Conservation (phyloP, 2,113 vertebrate genomes). For the Oostethus manadensis region DNA sequence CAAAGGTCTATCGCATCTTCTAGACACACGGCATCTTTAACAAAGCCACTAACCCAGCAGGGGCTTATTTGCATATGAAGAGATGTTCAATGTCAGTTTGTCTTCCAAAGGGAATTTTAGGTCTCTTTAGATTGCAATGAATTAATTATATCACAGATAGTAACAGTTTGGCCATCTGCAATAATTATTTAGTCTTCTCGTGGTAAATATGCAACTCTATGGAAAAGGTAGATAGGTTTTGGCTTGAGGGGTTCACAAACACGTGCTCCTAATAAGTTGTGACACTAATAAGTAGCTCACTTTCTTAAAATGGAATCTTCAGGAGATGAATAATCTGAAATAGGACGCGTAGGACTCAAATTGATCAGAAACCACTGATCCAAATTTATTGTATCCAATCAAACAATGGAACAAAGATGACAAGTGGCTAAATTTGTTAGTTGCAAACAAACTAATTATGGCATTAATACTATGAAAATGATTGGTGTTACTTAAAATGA, state of each 20-base stretch:
- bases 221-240: not conserved
- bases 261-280: not conserved
- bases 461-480: too few species aligned
- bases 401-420: not conserved
- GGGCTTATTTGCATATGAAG: conserved; percentile 15
- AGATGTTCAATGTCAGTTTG: conserved; percentile 22
- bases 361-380: not conserved
- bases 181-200: not conserved
- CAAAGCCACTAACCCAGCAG: conserved; percentile 44
- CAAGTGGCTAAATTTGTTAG: too few species aligned
- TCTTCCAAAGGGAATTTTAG: conserved; percentile 15
- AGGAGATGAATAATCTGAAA: not conserved
- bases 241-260: not conserved
- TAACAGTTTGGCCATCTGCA: conserved; percentile 10
- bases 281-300: not conserved
- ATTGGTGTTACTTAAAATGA: too few species aligned
- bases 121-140: conserved; percentile 16
- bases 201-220: not conserved
- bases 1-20: conserved; percentile 33
- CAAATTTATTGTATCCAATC: not conserved
- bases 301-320: not conserved
- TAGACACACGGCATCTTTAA: conserved; percentile 46
- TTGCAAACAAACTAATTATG: too few species aligned
- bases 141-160: conserved; percentile 7
- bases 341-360: not conserved